These are phyloP conservation scores for Blomia tropicalis DNA, from an alignment of 2,888 invertebrate genomes.

Conservation along the genomic window DNA sequence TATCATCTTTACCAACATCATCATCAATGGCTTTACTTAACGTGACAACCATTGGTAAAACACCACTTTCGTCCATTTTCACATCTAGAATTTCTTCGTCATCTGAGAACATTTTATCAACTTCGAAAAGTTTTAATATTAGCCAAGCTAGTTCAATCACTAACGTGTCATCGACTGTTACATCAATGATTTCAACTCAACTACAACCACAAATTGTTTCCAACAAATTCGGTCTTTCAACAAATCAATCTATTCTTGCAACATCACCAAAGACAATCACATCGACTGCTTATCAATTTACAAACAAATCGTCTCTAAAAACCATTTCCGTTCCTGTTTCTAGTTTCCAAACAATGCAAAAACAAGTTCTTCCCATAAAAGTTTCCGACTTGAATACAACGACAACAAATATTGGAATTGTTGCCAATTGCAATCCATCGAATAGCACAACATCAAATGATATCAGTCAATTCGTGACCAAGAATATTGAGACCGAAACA, in stretches of 20 bases:
- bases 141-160: too few species aligned
- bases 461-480: background rate
- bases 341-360: background rate
- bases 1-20: too few species aligned
- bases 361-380: background rate
- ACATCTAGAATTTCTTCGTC: too few species aligned
- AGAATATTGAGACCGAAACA: background rate
- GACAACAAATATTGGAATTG: background rate
- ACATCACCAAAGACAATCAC: background rate
- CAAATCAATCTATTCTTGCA: background rate
- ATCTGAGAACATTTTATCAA: too few species aligned
- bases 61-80: too few species aligned
- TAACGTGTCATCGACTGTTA: background rate
- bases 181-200: background rate
- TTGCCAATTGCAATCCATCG: too few species aligned
- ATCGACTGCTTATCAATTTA: background rate
- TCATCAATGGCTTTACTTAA: too few species aligned
- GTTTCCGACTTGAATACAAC: background rate
- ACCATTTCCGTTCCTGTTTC: background rate
- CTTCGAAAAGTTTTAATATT: too few species aligned
- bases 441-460: too few species aligned
- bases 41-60: too few species aligned
- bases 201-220: background rate
- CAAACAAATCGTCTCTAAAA: background rate
- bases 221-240: background rate